phyloP scores from a whole-genome alignment of 2,888 invertebrate species.

The Cybosia mesomella region DNA sequence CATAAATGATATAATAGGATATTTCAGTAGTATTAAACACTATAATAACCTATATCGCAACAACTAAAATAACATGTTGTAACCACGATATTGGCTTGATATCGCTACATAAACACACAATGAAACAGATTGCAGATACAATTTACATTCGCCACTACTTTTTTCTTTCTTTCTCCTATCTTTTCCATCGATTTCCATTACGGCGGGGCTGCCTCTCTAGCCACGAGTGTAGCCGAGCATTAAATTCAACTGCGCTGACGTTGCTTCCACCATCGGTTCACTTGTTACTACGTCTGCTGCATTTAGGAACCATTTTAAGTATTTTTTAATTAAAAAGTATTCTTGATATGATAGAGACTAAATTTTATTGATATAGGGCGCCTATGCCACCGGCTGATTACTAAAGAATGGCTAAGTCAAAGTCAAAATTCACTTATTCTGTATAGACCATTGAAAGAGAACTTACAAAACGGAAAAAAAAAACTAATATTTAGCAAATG shows the following conservation, averaged over 20 bases:
- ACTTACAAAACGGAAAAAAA: too few relatives aligned
- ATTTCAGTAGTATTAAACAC: neutral
- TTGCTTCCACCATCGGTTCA: constrained; percentile 19
- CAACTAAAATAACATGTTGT: neutral
- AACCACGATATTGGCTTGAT: neutral
- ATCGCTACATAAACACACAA: neutral
- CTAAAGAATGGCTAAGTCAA: too few relatives aligned
- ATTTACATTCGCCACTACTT: constrained; percentile 16
- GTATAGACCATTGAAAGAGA: too few relatives aligned
- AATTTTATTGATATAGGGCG: too few relatives aligned
- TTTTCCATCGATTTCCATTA: constrained; percentile 29
- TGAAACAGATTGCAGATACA: constrained; percentile 16
- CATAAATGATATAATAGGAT: too few relatives aligned
- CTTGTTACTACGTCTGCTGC: constrained; percentile 21
- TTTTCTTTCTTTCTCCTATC: constrained; percentile 21
- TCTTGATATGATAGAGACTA: too few relatives aligned
- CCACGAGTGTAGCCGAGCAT: constrained; percentile 34
- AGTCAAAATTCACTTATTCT: too few relatives aligned
- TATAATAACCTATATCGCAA: neutral
- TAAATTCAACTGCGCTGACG: constrained; percentile 41
- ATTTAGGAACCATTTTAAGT: neutral
- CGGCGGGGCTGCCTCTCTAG: constrained; percentile 26
- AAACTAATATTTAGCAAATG: too few relatives aligned
- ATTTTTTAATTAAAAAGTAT: neutral
- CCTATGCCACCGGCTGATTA: too few relatives aligned